phyloP scores from a whole-genome alignment of 1,140 invertebrate species.

The Anastrepha obliqua region DNA sequence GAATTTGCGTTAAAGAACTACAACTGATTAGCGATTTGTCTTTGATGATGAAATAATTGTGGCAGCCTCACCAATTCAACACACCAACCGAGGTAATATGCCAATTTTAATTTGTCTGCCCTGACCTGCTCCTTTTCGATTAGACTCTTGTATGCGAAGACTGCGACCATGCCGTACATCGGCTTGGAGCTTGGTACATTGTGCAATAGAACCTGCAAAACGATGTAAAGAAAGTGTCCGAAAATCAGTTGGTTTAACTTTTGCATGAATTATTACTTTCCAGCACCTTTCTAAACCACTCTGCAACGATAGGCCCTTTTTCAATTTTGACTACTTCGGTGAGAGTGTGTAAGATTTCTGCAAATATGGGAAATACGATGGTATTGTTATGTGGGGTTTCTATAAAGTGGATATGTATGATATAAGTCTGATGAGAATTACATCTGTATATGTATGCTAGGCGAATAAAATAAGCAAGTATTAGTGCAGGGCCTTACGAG shows the following conservation, averaged over 20 bases:
- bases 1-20: too few species aligned
- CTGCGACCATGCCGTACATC: slow-evolving; percentile 86
- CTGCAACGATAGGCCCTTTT: slow-evolving; percentile 75
- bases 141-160: slow-evolving; percentile 88
- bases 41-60: too few species aligned
- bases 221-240: slow-evolving; percentile 19
- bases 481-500: too few species aligned
- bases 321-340: too few species aligned
- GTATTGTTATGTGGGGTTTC: too few species aligned
- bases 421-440: too few species aligned
- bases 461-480: too few species aligned
- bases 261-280: neutral
- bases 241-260: slow-evolving; percentile 1
- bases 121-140: slow-evolving; percentile 77
- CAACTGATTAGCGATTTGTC: too few species aligned
- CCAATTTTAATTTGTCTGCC: slow-evolving; percentile 85
- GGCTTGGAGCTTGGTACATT: slow-evolving; percentile 88
- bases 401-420: too few species aligned
- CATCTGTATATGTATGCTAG: too few species aligned
- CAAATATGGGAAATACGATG: too few species aligned
- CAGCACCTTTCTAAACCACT: slow-evolving; percentile 85
- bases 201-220: slow-evolving; percentile 82
- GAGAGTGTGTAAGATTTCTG: too few species aligned
- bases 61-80: slow-evolving; percentile 86
- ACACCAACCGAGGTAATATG: slow-evolving; percentile 94